Evolutionary conservation across 2,888 invertebrate species (phyloP).

Genomic region (Axea sp.): DNA sequence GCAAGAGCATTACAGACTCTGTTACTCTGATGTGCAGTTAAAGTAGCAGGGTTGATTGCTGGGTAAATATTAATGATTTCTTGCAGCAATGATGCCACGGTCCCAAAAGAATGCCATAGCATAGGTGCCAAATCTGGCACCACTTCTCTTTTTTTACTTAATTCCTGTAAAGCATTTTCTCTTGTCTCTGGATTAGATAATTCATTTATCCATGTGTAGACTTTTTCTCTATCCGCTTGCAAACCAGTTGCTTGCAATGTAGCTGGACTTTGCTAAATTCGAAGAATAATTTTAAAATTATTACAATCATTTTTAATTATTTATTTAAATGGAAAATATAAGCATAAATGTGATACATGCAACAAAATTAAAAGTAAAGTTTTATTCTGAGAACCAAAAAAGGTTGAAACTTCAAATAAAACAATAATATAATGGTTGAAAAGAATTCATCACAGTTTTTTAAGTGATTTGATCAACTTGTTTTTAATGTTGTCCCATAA

Average conservation of each 20-base stretch:
- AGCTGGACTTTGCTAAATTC: slow-evolving; percentile 88
- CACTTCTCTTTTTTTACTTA: slow-evolving; percentile 93
- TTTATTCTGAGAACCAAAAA: too few relatives aligned
- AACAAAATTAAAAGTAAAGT: too few relatives aligned
- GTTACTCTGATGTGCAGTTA: slow-evolving; percentile 99
- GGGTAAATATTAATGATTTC: slow-evolving; percentile 99
- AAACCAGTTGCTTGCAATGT: slow-evolving; percentile 82
- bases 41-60: slow-evolving; percentile 97
- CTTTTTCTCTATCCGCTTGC: slow-evolving; percentile 90
- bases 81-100: slow-evolving; percentile 95
- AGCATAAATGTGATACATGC: too few relatives aligned
- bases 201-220: slow-evolving; percentile 95
- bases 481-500: too few relatives aligned
- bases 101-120: slow-evolving; percentile 99
- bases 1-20: slow-evolving; percentile 99
- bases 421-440: too few relatives aligned
- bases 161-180: slow-evolving; percentile 97
- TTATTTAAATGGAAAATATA: too few relatives aligned
- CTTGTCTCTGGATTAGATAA: slow-evolving; percentile 95
- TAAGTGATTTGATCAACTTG: too few relatives aligned
- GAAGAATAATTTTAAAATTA: too few relatives aligned
- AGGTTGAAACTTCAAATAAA: too few relatives aligned
- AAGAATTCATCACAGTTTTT: too few relatives aligned
- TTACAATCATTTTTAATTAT: too few relatives aligned
- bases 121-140: slow-evolving; percentile 98